These are phyloP conservation scores for Cottus gobio DNA, from an alignment of 2,113 vertebrate species.

Conservation along the genomic window DNA sequence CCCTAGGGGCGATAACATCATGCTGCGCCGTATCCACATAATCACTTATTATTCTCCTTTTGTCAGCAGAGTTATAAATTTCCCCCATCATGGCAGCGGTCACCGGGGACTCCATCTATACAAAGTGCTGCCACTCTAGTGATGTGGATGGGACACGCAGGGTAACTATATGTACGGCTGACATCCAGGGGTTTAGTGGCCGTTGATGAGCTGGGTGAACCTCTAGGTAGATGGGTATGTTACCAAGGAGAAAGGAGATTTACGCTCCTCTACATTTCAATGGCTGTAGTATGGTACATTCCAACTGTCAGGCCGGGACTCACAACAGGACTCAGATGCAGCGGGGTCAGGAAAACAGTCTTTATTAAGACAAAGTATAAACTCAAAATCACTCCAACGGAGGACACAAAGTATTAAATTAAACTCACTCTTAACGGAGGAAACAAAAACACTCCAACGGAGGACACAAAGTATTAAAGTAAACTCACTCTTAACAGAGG, in stretches of 20 bases:
- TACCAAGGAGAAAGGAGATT: background rate
- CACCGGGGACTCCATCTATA: slow-evolving; percentile 29
- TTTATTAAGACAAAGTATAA: no score
- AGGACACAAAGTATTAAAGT: no score
- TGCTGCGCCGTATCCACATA: slow-evolving; percentile 55
- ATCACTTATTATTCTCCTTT: slow-evolving; percentile 70
- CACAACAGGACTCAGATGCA: no score
- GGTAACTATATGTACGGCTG: background rate
- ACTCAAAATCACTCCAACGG: no score
- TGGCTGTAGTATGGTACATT: background rate
- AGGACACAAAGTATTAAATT: no score
- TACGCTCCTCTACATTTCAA: background rate
- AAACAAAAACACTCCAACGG: no score
- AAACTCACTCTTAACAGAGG: no score
- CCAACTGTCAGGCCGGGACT: no score
- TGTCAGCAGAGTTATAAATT: slow-evolving; percentile 66
- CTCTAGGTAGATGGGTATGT: background rate
- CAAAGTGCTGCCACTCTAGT: background rate
- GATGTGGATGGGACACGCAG: background rate
- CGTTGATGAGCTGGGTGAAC: background rate
- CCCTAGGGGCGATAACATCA: slow-evolving; percentile 59
- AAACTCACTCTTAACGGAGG: no score
- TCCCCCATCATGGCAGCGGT: slow-evolving; percentile 35
- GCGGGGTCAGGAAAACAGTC: no score
- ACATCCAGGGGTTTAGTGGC: background rate